Evolutionary conservation across 2,113 vertebrate genomes (phyloP).

Genomic region (Gopherus flavomarginatus): DNA sequence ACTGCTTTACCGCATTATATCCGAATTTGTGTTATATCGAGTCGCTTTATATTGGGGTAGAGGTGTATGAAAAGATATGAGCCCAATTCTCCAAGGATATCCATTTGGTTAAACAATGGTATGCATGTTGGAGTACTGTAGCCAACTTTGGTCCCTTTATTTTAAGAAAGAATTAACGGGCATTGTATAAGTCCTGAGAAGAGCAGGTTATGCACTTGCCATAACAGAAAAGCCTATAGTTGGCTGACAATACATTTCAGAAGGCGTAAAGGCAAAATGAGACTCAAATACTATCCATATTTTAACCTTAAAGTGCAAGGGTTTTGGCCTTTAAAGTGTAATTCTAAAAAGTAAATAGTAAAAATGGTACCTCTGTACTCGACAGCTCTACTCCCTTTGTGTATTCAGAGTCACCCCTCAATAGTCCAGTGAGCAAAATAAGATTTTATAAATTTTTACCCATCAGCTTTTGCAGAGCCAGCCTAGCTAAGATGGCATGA

Average conservation of each 20-base stretch:
- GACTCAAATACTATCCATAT: not conserved
- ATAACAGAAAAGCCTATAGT: not conserved
- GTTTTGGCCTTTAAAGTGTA: not conserved
- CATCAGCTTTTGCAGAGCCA: not conserved
- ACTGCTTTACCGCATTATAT: too few relatives aligned
- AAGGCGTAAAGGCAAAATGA: not conserved
- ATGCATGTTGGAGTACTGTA: not conserved
- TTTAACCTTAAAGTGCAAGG: not conserved
- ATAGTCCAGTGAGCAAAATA: not conserved
- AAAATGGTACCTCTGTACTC: conserved; percentile 10
- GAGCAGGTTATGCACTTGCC: not conserved
- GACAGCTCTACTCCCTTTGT: not conserved
- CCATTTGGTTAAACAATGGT: not conserved
- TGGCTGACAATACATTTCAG: not conserved
- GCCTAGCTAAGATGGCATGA: not conserved
- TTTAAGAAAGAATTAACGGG: not conserved
- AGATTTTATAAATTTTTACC: not conserved
- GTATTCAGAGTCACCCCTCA: conserved; percentile 2
- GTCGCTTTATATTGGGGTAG: too few relatives aligned
- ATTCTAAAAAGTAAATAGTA: not conserved
- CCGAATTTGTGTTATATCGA: too few relatives aligned
- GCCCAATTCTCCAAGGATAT: not conserved
- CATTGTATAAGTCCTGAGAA: not conserved
- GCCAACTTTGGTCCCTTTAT: not conserved
- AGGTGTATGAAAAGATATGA: not conserved